A percentile compares a stretch with the other conserved stretches of the same genome.
Evolutionary conservation across 2,797 vertebrate genomes (phyloP).

Genomic region (Brachymystax lenok): DNA sequence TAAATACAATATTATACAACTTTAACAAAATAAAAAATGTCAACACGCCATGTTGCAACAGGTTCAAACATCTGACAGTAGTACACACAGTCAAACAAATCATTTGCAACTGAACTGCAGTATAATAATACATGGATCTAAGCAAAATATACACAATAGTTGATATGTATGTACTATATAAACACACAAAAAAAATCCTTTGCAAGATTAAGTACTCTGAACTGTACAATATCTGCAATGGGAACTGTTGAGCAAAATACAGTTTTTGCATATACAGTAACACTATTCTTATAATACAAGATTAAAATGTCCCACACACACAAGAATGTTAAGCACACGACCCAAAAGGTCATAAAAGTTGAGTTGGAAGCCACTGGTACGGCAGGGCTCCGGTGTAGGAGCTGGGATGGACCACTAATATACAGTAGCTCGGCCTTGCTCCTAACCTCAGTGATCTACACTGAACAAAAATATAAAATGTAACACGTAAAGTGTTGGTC

Average conservation of each 20-base stretch:
- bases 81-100: slow-evolving; percentile 47
- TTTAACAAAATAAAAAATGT: slow-evolving; percentile 33
- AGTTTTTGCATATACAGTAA: slow-evolving; percentile 70
- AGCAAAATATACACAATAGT: slow-evolving; percentile 26
- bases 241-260: slow-evolving; percentile 76
- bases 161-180: slow-evolving; percentile 59
- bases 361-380: slow-evolving; percentile 77
- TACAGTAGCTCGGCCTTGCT: slow-evolving; percentile 23
- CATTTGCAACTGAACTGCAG: slow-evolving; percentile 49
- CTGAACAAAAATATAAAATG: no score
- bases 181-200: slow-evolving; percentile 62
- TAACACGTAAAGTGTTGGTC: no score
- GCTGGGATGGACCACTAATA: slow-evolving; percentile 5
- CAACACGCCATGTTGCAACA: slow-evolving; percentile 41
- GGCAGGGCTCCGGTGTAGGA: slow-evolving; percentile 30
- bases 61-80: slow-evolving; percentile 42
- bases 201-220: slow-evolving; percentile 72
- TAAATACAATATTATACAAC: slow-evolving; percentile 16
- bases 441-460: slow-evolving; percentile 38
- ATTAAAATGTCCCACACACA: slow-evolving; percentile 66
- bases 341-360: slow-evolving; percentile 79
- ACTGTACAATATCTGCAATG: slow-evolving; percentile 78
- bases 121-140: slow-evolving; percentile 38
- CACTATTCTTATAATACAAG: slow-evolving; percentile 68
- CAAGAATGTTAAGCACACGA: slow-evolving; percentile 72